A percentile compares a stretch with the other conserved stretches of the same genome.
Evolutionary conservation across 1,140 invertebrate species (phyloP).

Genomic region (Pseudomyrmex sp.): DNA sequence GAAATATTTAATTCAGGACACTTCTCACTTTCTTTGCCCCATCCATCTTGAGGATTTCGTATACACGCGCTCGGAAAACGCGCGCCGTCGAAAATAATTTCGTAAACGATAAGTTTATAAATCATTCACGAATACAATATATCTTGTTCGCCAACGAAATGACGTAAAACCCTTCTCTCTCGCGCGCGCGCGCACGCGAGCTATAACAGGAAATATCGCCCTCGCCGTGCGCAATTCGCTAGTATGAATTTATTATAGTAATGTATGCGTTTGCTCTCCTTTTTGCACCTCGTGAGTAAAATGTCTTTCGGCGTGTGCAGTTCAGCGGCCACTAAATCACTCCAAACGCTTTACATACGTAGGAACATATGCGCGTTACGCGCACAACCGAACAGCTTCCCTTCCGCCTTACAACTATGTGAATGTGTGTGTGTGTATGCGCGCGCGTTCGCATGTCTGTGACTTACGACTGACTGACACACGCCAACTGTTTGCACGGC

Average conservation of each 20-base stretch:
- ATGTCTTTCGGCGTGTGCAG: constrained; percentile 25
- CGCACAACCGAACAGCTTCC: constrained; percentile 33
- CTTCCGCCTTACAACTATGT: neutral
- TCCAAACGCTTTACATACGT: constrained; percentile 39
- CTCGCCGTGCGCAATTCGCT: neutral
- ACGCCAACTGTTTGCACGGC: constrained; percentile 37
- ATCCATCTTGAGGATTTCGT: neutral
- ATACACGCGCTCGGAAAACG: neutral
- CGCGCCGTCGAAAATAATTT: neutral
- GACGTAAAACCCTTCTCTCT: neutral
- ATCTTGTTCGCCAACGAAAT: constrained; percentile 9
- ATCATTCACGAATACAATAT: neutral
- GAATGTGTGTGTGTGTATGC: too few species aligned
- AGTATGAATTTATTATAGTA: constrained; percentile 43
- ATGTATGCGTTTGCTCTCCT: constrained; percentile 29
- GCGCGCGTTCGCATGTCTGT: neutral
- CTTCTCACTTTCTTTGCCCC: neutral
- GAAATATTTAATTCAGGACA: neutral
- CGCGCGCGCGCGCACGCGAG: too few species aligned
- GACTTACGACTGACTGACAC: constrained; percentile 64
- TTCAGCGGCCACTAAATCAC: constrained; percentile 49
- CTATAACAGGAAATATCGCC: constrained; percentile 13
- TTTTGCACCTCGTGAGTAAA: constrained; percentile 30
- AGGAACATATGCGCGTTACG: constrained; percentile 27
- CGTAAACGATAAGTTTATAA: neutral